These are phyloP conservation scores for Rhadinocentrus ornatus DNA, from an alignment of 2,797 vertebrate genomes.

Conservation along the genomic window DNA sequence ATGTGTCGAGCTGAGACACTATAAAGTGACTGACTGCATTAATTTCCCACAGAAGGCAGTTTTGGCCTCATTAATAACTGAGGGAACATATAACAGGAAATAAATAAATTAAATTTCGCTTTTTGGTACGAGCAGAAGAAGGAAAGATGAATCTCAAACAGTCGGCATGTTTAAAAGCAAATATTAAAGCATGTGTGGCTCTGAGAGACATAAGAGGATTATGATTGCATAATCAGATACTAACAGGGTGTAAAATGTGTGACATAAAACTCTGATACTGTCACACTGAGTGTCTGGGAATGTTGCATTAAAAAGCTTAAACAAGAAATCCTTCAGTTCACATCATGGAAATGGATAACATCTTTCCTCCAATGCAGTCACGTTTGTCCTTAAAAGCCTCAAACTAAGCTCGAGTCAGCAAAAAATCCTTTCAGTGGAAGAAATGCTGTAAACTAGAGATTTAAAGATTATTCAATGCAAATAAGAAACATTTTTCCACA, in stretches of 20 bases:
- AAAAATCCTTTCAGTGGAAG: no score
- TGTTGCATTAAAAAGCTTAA: not conserved
- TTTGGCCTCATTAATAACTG: constrained; percentile 1
- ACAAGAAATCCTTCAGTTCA: not conserved
- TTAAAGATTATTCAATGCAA: no score
- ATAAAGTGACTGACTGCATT: not conserved
- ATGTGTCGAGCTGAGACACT: not conserved
- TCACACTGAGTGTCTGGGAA: not conserved
- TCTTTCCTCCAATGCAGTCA: no score
- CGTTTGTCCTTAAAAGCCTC: no score
- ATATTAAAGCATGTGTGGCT: not conserved
- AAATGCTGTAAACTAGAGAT: no score
- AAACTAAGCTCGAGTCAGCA: no score
- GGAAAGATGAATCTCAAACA: not conserved
- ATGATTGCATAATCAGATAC: constrained; percentile 1
- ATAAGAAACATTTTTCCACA: no score
- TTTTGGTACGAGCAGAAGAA: not conserved
- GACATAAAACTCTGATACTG: not conserved
- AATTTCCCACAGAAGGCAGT: not conserved
- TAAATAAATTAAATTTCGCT: no score
- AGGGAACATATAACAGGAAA: not conserved
- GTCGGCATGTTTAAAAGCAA: not conserved
- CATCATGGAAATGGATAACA: no score
- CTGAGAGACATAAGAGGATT: not conserved
- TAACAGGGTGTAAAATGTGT: not conserved